A percentile compares a stretch with the other conserved stretches of the same genome.
These are phyloP conservation scores for Crocidura indochinensis DNA, from an alignment of 2,797 vertebrate species.

Conservation along the genomic window DNA sequence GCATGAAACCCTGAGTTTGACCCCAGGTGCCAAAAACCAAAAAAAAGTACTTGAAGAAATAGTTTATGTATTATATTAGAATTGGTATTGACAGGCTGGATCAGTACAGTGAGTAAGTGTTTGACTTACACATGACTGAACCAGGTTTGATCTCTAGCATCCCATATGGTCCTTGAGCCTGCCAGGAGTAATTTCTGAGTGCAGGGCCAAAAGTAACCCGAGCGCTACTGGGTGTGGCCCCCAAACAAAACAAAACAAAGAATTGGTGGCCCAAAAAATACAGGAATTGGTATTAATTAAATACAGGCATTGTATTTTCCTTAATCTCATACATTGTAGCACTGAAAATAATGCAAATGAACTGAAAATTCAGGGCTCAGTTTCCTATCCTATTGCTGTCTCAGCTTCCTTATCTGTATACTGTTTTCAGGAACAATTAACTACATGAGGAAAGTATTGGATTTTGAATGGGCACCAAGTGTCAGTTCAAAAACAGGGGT, in stretches of 20 bases:
- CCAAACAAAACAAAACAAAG: too few species aligned
- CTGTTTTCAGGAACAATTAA: not conserved
- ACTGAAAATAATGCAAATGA: conserved; percentile 55
- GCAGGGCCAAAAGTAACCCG: too few species aligned
- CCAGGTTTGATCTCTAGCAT: too few species aligned
- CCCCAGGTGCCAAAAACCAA: not conserved
- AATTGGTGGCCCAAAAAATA: too few species aligned
- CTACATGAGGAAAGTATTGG: not conserved
- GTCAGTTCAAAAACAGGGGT: conserved; percentile 1
- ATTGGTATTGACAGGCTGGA: not conserved
- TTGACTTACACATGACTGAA: too few species aligned
- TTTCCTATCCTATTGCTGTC: not conserved
- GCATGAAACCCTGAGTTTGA: too few species aligned
- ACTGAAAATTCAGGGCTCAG: not conserved
- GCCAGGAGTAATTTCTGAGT: too few species aligned
- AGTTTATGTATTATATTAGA: conserved; percentile 22
- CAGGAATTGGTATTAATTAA: not conserved
- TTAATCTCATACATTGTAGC: not conserved
- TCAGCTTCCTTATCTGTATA: not conserved
- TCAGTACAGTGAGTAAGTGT: too few species aligned
- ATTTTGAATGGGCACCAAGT: not conserved
- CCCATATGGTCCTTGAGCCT: too few species aligned
- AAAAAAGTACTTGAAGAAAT: not conserved
- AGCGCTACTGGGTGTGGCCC: too few species aligned
- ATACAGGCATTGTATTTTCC: not conserved